Percentiles rank a stretch among this genome's conserved stretches.
phyloP scores from a whole-genome alignment of 2,888 invertebrate species.

The Brachycybe producta region DNA sequence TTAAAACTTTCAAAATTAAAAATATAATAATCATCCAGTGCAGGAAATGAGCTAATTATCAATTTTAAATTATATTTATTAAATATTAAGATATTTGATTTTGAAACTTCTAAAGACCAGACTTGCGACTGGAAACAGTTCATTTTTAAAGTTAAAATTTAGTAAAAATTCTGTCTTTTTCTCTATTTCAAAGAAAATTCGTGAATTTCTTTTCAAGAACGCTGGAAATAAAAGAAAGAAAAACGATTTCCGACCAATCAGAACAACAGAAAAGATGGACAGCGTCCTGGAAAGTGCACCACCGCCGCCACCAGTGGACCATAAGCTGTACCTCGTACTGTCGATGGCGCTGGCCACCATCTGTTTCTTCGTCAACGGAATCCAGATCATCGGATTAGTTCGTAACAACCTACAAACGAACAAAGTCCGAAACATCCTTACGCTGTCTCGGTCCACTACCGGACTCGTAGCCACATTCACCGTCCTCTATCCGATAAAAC shows the following conservation, averaged over 20 bases:
- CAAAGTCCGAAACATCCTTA: constrained; percentile 18
- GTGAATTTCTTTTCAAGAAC: too few relatives aligned
- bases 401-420: constrained; percentile 17
- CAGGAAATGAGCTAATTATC: too few relatives aligned
- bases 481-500: constrained; percentile 21
- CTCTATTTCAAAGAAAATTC: background rate
- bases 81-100: too few relatives aligned
- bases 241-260: too few relatives aligned
- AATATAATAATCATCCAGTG: too few relatives aligned
- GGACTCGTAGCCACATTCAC: constrained; percentile 22
- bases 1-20: too few relatives aligned
- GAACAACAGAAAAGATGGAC: background rate
- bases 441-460: constrained; percentile 19
- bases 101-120: background rate
- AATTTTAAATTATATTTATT: too few relatives aligned
- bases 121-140: background rate
- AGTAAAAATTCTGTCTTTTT: background rate
- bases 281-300: constrained; percentile 1
- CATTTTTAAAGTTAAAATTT: background rate
- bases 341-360: constrained; percentile 25
- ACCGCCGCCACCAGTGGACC: constrained; percentile 20
- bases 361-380: constrained; percentile 24
- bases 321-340: constrained; percentile 24
- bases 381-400: constrained; percentile 18
- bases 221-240: too few relatives aligned